Percentiles rank a stretch among this genome's conserved stretches.
phyloP scores from a whole-genome alignment of 2,888 invertebrate species.

The Athalia cordata region DNA sequence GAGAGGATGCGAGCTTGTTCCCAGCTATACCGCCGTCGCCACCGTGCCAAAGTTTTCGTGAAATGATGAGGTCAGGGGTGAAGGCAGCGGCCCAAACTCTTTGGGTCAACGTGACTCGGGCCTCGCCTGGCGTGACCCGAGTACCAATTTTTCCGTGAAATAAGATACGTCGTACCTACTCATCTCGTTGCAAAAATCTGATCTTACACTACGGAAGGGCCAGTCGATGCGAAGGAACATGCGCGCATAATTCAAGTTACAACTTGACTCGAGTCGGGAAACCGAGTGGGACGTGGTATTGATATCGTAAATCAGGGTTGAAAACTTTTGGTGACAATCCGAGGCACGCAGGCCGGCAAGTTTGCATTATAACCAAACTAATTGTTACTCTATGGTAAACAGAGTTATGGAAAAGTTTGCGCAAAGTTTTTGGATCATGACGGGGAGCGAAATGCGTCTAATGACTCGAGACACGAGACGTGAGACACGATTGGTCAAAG shows the following conservation, averaged over 20 bases:
- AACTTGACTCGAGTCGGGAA: neutral
- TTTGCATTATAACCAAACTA: slow-evolving; percentile 31
- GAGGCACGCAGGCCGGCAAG: slow-evolving; percentile 41
- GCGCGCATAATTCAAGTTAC: neutral
- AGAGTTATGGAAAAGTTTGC: slow-evolving; percentile 47
- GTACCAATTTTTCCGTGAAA: slow-evolving; percentile 10
- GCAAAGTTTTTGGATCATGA: slow-evolving; percentile 31
- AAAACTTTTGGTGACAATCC: slow-evolving; percentile 33
- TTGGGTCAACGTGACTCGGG: slow-evolving; percentile 39
- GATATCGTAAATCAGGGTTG: slow-evolving; percentile 27
- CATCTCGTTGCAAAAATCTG: slow-evolving; percentile 14
- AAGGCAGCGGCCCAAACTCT: slow-evolving; percentile 38
- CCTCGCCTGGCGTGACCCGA: slow-evolving; percentile 21
- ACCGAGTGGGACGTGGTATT: slow-evolving; percentile 2
- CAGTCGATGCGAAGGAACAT: slow-evolving; percentile 17
- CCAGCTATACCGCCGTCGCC: neutral
- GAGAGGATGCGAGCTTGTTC: slow-evolving; percentile 9
- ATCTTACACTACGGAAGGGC: neutral
- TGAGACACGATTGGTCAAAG: slow-evolving; percentile 1
- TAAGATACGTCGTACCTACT: slow-evolving; percentile 16
- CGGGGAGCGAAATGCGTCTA: neutral
- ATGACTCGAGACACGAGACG: slow-evolving; percentile 37
- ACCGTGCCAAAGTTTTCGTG: slow-evolving; percentile 35
- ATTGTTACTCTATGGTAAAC: slow-evolving; percentile 32
- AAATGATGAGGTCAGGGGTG: slow-evolving; percentile 43